Conservation (phyloP, 2,888 invertebrate species). For the Callyntrura sp. region DNA sequence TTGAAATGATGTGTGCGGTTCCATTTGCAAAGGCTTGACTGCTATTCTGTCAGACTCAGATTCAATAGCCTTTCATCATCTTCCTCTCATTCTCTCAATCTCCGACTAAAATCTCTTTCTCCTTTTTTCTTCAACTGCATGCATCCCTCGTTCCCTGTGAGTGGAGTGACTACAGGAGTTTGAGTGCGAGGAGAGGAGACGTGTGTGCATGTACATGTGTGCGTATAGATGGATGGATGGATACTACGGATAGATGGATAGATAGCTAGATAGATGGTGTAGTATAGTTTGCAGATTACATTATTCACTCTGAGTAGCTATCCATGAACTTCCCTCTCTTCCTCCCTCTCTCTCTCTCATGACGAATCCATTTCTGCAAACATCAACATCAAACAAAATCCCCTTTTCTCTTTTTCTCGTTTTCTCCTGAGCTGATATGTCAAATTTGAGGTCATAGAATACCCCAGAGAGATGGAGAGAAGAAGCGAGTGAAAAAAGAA, state of each 20-base stretch:
- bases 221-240: neutral
- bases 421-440: constrained; percentile 64
- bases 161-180: neutral
- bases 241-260: no score
- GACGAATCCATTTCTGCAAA: constrained; percentile 69
- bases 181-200: neutral
- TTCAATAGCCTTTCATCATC: constrained; percentile 53
- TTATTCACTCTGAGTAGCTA: constrained; percentile 54
- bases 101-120: constrained; percentile 31
- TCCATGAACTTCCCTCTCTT: constrained; percentile 15
- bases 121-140: constrained; percentile 19
- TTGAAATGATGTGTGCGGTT: constrained; percentile 43
- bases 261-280: constrained; percentile 7
- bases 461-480: constrained; percentile 31
- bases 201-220: neutral
- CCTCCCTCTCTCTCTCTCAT: constrained; percentile 15
- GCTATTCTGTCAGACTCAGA: constrained; percentile 50
- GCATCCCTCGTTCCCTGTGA: neutral
- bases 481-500: constrained; percentile 7
- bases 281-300: constrained; percentile 59
- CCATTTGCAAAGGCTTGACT: constrained; percentile 37
- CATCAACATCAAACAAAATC: constrained; percentile 69
- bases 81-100: neutral
- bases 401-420: constrained; percentile 30
- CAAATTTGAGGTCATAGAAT: constrained; percentile 78